Conservation (phyloP, 2,113 vertebrate species). For the Oreocharis arfaki region DNA sequence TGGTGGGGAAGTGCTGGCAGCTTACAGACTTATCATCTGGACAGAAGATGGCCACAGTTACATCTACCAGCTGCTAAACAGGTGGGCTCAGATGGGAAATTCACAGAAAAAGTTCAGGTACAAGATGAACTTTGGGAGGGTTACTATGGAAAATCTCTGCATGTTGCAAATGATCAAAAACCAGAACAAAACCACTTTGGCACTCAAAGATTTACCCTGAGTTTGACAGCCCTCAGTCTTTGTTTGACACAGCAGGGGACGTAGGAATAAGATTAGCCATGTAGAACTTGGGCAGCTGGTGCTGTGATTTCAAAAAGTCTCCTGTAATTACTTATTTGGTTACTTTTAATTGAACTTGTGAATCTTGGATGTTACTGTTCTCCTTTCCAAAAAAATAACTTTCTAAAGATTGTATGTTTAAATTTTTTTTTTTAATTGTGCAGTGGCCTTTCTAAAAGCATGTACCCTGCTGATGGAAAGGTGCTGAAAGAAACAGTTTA, state of each 20-base stretch:
- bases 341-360: slow-evolving; percentile 63
- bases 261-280: slow-evolving; percentile 76
- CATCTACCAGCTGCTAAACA: slow-evolving; percentile 86
- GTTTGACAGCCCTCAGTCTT: slow-evolving; percentile 70
- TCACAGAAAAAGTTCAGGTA: slow-evolving; percentile 74
- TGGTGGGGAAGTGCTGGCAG: slow-evolving; percentile 77
- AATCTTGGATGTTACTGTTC: slow-evolving; percentile 32
- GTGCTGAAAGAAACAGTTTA: slow-evolving; percentile 70
- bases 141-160: slow-evolving; percentile 77
- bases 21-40: slow-evolving; percentile 79
- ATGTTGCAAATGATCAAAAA: slow-evolving; percentile 77
- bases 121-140: slow-evolving; percentile 75
- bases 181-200: slow-evolving; percentile 79
- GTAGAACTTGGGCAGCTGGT: slow-evolving; percentile 81
- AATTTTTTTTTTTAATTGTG: neutral
- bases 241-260: slow-evolving; percentile 76
- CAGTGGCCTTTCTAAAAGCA: slow-evolving; percentile 74
- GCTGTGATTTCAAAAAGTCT: slow-evolving; percentile 71
- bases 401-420: slow-evolving; percentile 12
- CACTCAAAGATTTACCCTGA: slow-evolving; percentile 72
- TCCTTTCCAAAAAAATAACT: neutral
- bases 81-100: slow-evolving; percentile 78
- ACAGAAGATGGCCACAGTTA: slow-evolving; percentile 76
- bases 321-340: slow-evolving; percentile 71
- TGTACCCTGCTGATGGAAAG: slow-evolving; percentile 62